These are phyloP conservation scores for Pristis pectinata DNA, from an alignment of 2,797 vertebrate genomes.

Conservation along the genomic window DNA sequence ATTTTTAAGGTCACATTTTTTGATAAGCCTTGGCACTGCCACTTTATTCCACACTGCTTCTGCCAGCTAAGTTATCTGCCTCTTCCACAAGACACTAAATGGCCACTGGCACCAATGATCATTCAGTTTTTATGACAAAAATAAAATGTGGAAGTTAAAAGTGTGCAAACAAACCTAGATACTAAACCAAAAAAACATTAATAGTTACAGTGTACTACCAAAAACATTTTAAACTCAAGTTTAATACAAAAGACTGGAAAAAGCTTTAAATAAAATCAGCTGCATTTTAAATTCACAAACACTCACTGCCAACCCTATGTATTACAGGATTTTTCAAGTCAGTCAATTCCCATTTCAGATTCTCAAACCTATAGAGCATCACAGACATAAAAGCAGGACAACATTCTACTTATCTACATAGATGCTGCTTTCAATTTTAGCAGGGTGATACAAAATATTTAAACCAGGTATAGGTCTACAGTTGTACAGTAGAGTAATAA, in stretches of 20 bases:
- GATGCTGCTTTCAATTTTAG: conserved; percentile 63
- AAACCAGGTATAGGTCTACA: conserved; percentile 61
- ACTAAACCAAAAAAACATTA: conserved; percentile 29
- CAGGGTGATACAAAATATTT: conserved; percentile 64
- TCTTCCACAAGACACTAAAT: conserved; percentile 7
- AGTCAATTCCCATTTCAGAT: conserved; percentile 48
- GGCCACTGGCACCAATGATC: neutral
- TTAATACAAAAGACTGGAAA: conserved; percentile 43
- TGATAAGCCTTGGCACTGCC: conserved; percentile 20
- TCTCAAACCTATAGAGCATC: conserved; percentile 42
- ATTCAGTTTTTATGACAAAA: neutral
- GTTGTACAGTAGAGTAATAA: conserved; percentile 59
- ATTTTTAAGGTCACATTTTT: conserved; percentile 34
- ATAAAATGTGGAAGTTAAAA: conserved; percentile 36
- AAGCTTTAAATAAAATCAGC: conserved; percentile 49
- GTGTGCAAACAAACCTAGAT: conserved; percentile 32
- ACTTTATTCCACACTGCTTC: neutral
- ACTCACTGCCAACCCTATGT: conserved; percentile 47
- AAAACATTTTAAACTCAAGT: conserved; percentile 43
- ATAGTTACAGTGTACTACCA: conserved; percentile 36
- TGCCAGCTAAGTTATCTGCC: neutral
- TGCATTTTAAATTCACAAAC: conserved; percentile 42
- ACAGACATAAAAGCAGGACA: conserved; percentile 51
- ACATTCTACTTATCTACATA: conserved; percentile 60
- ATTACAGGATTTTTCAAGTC: conserved; percentile 51